Percentiles rank a stretch among this genome's conserved stretches.
Evolutionary conservation across 2,888 invertebrate genomes (phyloP).

Genomic region (Cordilura impudica): DNA sequence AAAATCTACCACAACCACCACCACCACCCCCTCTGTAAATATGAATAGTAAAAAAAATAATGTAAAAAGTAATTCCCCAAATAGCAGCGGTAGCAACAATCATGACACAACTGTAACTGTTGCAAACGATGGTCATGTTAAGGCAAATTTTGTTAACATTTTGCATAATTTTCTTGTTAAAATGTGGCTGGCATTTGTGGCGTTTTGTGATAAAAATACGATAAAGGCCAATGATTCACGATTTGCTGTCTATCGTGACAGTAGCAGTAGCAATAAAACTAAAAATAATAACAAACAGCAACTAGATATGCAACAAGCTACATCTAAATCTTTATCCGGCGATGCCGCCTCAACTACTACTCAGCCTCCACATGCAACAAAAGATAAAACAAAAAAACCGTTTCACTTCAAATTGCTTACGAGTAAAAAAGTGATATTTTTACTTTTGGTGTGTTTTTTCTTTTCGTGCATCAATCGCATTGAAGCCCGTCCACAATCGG

Average conservation of each 20-base stretch:
- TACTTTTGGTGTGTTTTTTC: conserved; percentile 69
- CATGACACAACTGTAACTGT: not conserved
- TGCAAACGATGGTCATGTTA: not conserved
- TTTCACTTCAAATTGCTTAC: conserved; percentile 63
- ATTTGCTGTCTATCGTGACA: conserved; percentile 47
- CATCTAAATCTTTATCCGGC: conserved; percentile 9
- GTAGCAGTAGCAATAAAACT: not conserved
- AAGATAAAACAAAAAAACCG: conserved; percentile 12
- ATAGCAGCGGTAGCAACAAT: not conserved
- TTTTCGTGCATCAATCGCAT: conserved; percentile 69
- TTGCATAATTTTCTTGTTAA: conserved; percentile 47
- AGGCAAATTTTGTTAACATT: not conserved
- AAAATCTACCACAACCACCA: not conserved
- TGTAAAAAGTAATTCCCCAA: not conserved
- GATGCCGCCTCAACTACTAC: not conserved
- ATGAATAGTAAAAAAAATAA: conserved; percentile 5
- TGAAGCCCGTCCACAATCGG: conserved; percentile 75
- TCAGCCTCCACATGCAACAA: not conserved
- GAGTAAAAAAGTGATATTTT: conserved; percentile 66
- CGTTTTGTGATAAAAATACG: conserved; percentile 66
- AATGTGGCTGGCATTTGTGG: conserved; percentile 65
- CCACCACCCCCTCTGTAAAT: conserved; percentile 6
- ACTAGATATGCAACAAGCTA: conserved; percentile 21
- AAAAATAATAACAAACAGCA: not conserved
- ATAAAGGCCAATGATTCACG: conserved; percentile 65